Evolutionary conservation across 2,888 invertebrate genomes (phyloP), one percentile per base, ranked within the genome.

Genomic region (Argynnis bischoffii): DNA sequence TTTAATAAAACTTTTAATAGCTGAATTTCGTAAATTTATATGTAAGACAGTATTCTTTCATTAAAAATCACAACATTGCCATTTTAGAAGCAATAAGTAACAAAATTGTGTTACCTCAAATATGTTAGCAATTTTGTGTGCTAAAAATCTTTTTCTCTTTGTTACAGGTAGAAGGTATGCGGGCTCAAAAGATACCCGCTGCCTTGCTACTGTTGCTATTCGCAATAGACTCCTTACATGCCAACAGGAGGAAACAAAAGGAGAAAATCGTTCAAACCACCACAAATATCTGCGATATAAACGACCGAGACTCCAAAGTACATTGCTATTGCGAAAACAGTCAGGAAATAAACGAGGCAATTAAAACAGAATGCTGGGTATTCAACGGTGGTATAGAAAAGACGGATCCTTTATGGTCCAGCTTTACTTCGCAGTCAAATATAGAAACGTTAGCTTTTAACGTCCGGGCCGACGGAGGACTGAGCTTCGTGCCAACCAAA

Each of bases 321-420:
- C 95, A 94, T 75, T 96, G 96, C 82, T 94, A 95, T 79, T 96
- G 96, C 81, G 94, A 95, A 77, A 92, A 92, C 71, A 92, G 92
- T 57, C 93, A 93, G 75, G 88, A 92, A 68, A 81, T 91, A 70
- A 92, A 92, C 76, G 89, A 94, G 79, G 96, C 95, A 4, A 93
- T 95, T 16, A 95, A 95, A 76, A 96, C 95, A 69, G 96, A 96
- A 86, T 97, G 97, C 81, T 95, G 95, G 94, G 94, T 97, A 3
- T 95, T 96, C 87, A 95, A 95, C 72, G 93, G 94, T 64, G 95
- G 95, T 21, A 93, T 96, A 77, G 93, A 94, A 56, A 93, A 93
- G 78, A 94, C 95, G 69, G 95, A 96, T 80, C 93, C 94, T 21
- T 88, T 96, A 69, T 97, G 97, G 97, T 93, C 94, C 46, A 94